Evolutionary conservation across 2,113 vertebrate genomes (phyloP).

Genomic region (Leptocoma aspasia): DNA sequence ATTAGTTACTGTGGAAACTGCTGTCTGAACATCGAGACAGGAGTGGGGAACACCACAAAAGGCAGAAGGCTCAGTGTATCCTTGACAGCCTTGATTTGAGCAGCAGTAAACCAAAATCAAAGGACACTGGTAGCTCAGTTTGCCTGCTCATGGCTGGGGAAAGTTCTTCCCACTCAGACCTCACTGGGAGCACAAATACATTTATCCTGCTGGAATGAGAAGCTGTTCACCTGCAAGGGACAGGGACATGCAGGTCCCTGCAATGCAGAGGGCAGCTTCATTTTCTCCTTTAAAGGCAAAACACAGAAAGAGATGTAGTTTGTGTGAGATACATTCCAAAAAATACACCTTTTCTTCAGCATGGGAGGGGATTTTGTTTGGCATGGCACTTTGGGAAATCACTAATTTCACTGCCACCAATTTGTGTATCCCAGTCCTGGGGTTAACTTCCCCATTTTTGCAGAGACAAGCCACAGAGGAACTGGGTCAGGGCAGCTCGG

Average conservation of each 20-base stretch:
- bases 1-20: not conserved
- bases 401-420: not conserved
- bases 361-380: not conserved
- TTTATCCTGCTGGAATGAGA: not conserved
- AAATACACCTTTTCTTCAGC: not conserved
- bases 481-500: not conserved
- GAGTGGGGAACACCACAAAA: not conserved
- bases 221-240: not conserved
- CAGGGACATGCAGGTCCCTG: not conserved
- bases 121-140: not conserved
- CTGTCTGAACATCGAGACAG: accelerated
- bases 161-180: not conserved
- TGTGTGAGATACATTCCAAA: not conserved
- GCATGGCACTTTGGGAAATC: not conserved
- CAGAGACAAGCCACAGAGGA: not conserved
- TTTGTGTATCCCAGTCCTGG: not conserved
- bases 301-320: too few relatives aligned
- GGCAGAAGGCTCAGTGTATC: not conserved
- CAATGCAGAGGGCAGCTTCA: not conserved
- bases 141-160: accelerated
- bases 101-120: not conserved
- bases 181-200: not conserved
- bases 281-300: not conserved
- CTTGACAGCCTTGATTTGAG: not conserved
- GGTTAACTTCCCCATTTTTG: not conserved